Evolutionary conservation across 1,140 invertebrate genomes (phyloP).

Genomic region (Drosophila biarmipes): DNA sequence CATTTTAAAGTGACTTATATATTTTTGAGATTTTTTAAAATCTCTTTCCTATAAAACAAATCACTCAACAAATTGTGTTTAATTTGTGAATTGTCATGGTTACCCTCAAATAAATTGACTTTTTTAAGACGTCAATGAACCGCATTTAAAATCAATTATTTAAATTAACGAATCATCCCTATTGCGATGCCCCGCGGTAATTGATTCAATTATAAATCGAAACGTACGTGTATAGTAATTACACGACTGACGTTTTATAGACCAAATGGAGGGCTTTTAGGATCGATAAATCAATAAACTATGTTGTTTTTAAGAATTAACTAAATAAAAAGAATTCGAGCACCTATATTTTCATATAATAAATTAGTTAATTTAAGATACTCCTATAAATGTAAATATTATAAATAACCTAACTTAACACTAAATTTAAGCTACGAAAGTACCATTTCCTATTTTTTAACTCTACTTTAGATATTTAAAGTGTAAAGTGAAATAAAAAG

Average conservation of each 20-base stretch:
- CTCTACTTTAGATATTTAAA: too few species aligned
- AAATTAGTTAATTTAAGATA: too few species aligned
- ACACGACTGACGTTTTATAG: neutral
- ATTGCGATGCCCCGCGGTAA: constrained; percentile 4
- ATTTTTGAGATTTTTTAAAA: too few species aligned
- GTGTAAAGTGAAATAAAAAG: too few species aligned
- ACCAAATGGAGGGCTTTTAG: neutral
- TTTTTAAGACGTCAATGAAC: constrained; percentile 15
- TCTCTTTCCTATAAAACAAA: too few species aligned
- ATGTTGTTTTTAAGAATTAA: too few species aligned
- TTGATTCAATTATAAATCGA: constrained; percentile 25
- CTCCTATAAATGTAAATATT: too few species aligned
- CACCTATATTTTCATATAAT: too few species aligned
- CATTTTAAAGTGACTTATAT: neutral
- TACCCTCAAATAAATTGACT: neutral
- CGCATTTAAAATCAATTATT: constrained; percentile 28
- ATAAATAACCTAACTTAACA: too few species aligned
- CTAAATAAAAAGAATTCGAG: too few species aligned
- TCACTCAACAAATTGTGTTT: neutral
- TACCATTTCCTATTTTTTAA: too few species aligned
- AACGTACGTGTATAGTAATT: neutral
- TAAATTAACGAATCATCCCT: constrained; percentile 15
- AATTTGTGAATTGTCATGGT: neutral
- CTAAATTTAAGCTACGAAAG: too few species aligned
- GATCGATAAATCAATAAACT: neutral